phyloP scores from a whole-genome alignment of 2,888 invertebrate species.

The Scaptomyza parva region DNA sequence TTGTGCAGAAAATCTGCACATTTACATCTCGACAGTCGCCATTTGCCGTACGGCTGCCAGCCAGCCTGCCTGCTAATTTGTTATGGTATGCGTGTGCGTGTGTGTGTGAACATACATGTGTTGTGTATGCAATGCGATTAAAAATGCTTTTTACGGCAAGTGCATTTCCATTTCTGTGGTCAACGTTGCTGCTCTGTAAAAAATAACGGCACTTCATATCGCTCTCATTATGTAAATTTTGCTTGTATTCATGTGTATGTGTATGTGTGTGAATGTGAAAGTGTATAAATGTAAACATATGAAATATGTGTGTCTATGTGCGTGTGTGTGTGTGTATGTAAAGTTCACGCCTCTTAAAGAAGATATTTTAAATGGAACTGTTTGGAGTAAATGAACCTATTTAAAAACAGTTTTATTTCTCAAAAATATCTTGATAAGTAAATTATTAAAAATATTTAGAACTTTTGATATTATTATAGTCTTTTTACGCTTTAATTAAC shows the following conservation, averaged over 20 bases:
- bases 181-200: slow-evolving; percentile 20
- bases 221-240: slow-evolving; percentile 57
- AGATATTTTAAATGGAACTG: neutral
- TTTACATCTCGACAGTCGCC: slow-evolving; percentile 59
- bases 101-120: slow-evolving; percentile 4
- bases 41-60: slow-evolving; percentile 18
- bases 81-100: slow-evolving; percentile 6
- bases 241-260: too few species aligned
- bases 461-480: too few species aligned
- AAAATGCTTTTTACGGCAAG: slow-evolving; percentile 80
- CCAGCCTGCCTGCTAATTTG: slow-evolving; percentile 31
- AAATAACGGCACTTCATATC: slow-evolving; percentile 49
- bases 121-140: slow-evolving; percentile 67
- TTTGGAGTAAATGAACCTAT: neutral
- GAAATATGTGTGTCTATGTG: too few species aligned
- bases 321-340: slow-evolving; percentile 1
- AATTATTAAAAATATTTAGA: too few species aligned
- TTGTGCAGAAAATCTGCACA: slow-evolving; percentile 68
- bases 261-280: slow-evolving; percentile 5
- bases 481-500: too few species aligned
- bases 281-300: neutral
- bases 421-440: too few species aligned
- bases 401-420: too few species aligned
- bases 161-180: slow-evolving; percentile 80
- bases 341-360: neutral